These are phyloP conservation scores for Macrocentrus cingulum DNA, from an alignment of 1,140 invertebrate genomes.

Conservation along the genomic window DNA sequence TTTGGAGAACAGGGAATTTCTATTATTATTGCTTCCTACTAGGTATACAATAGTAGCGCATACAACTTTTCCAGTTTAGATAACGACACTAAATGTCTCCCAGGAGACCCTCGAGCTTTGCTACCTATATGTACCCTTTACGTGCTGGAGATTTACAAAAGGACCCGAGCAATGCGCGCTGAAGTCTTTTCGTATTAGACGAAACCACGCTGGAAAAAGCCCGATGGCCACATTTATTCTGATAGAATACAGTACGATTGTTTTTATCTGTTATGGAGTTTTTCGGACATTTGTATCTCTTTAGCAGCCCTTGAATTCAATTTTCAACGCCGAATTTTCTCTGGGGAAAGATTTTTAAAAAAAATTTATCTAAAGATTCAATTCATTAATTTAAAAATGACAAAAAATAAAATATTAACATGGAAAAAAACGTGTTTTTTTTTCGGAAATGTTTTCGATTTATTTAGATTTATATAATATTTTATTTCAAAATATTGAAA, in stretches of 20 bases:
- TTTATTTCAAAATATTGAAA: too few species aligned
- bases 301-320: background rate
- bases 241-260: background rate
- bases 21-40: conserved; percentile 1
- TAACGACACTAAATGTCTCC: conserved; percentile 24
- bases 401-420: too few species aligned
- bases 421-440: too few species aligned
- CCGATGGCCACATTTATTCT: background rate
- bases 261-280: background rate
- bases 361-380: too few species aligned
- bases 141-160: conserved; percentile 2
- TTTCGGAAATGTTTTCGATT: too few species aligned
- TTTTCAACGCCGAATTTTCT: background rate
- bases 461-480: too few species aligned
- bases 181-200: conserved; percentile 1
- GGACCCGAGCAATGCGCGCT: background rate
- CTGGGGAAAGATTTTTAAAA: too few species aligned
- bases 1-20: too few species aligned
- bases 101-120: background rate
- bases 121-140: too few species aligned
- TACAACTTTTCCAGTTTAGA: conserved; percentile 43
- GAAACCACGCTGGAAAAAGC: background rate
- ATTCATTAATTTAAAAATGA: too few species aligned
- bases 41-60: conserved; percentile 29
- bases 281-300: background rate